phyloP scores from a whole-genome alignment of 2,888 invertebrate species.

The Leucoptera coffeella region DNA sequence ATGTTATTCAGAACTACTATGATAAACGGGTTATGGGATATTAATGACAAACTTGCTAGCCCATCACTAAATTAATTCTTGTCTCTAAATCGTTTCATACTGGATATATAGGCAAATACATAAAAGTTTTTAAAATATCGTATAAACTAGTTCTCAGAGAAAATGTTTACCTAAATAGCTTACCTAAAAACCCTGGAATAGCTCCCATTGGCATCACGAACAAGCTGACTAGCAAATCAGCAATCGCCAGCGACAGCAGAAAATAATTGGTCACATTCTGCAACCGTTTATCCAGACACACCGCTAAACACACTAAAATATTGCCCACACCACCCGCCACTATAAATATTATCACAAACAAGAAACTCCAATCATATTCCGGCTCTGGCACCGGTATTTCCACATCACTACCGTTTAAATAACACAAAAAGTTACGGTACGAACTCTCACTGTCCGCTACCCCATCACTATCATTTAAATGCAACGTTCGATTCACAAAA shows the following conservation, averaged over 20 bases:
- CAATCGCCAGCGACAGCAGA: slow-evolving; percentile 85
- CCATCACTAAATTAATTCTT: too few relatives aligned
- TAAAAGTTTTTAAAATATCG: too few relatives aligned
- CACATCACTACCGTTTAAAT: slow-evolving; percentile 20
- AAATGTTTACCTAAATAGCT: too few relatives aligned
- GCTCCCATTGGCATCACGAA: slow-evolving; percentile 96
- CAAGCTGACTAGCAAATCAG: slow-evolving; percentile 87
- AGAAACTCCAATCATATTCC: slow-evolving; percentile 73
- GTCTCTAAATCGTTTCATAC: too few relatives aligned
- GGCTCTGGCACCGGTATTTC: slow-evolving; percentile 4
- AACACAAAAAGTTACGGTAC: slow-evolving; percentile 28
- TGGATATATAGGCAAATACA: too few relatives aligned
- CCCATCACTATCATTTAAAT: slow-evolving; percentile 13
- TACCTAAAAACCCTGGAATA: slow-evolving; percentile 88
- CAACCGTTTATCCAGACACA: slow-evolving; percentile 80
- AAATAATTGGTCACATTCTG: slow-evolving; percentile 97
- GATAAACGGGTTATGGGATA: too few relatives aligned
- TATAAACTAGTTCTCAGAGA: too few relatives aligned
- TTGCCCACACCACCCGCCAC: slow-evolving; percentile 87
- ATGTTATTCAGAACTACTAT: too few relatives aligned
- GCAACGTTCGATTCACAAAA: slow-evolving; percentile 24
- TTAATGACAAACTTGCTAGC: too few relatives aligned
- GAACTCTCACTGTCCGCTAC: slow-evolving; percentile 6
- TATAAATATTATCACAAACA: slow-evolving; percentile 80
- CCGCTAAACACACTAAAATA: slow-evolving; percentile 88